Evolutionary conservation across 2,888 invertebrate genomes (phyloP).

Genomic region (Aplocera efformata): DNA sequence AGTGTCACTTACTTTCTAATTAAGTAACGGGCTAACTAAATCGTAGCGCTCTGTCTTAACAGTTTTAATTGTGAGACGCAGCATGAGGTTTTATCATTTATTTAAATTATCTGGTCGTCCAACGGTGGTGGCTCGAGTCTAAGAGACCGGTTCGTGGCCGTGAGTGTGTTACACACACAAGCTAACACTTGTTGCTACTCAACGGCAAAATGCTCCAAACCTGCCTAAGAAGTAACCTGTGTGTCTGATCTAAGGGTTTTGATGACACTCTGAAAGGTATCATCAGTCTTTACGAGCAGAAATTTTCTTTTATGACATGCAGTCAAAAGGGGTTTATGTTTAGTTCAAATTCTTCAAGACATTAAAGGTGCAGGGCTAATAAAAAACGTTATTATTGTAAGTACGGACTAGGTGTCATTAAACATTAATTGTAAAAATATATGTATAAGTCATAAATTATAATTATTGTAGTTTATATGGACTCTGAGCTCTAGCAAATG

Average conservation of each 20-base stretch:
- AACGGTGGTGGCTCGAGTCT: slow-evolving; percentile 62
- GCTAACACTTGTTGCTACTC: slow-evolving; percentile 36
- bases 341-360: too few relatives aligned
- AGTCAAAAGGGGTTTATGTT: too few relatives aligned
- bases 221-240: slow-evolving; percentile 29
- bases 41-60: slow-evolving; percentile 52
- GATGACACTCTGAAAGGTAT: too few relatives aligned
- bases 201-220: slow-evolving; percentile 34
- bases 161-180: slow-evolving; percentile 40
- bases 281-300: too few relatives aligned
- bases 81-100: slow-evolving; percentile 62
- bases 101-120: slow-evolving; percentile 65
- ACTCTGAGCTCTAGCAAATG: too few relatives aligned
- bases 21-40: slow-evolving; percentile 57
- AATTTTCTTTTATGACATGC: too few relatives aligned
- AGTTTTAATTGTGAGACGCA: slow-evolving; percentile 68
- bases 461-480: too few relatives aligned
- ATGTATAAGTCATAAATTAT: too few relatives aligned
- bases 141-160: slow-evolving; percentile 61
- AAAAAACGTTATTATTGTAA: too few relatives aligned
- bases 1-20: slow-evolving; percentile 47
- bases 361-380: too few relatives aligned
- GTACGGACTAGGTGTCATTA: too few relatives aligned
- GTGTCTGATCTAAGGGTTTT: slow-evolving; percentile 2
- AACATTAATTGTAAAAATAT: too few relatives aligned